These are phyloP conservation scores for Bradypus variegatus DNA, from an alignment of 2,797 vertebrate genomes.

Conservation along the genomic window DNA sequence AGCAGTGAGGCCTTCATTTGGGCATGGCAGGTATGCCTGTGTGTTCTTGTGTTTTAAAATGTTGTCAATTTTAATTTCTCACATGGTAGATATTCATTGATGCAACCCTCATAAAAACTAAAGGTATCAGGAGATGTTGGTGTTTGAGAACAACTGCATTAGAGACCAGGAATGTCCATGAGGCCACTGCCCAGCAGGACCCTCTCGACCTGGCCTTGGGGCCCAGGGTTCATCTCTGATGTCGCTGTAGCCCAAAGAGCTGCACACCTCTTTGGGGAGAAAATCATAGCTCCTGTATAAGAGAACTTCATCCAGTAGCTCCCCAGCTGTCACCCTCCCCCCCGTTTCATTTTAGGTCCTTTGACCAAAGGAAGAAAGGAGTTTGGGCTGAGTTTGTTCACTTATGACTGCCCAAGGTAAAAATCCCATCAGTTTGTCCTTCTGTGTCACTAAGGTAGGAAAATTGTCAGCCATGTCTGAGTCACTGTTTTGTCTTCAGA, in stretches of 20 bases:
- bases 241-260: background rate
- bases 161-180: background rate
- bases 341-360: background rate
- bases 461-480: background rate
- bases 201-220: background rate
- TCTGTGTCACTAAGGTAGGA: background rate
- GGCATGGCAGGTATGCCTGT: background rate
- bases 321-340: background rate
- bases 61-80: background rate
- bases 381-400: background rate
- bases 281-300: accelerated
- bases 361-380: background rate
- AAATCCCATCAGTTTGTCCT: background rate
- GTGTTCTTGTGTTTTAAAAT: background rate
- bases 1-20: accelerated
- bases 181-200: background rate
- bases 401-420: background rate
- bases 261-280: background rate
- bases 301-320: accelerated
- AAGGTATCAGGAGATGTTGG: accelerated
- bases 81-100: accelerated
- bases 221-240: background rate
- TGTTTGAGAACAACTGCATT: background rate
- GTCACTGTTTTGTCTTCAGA: background rate
- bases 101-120: background rate